Percentiles rank a stretch among this genome's conserved stretches.
These are phyloP conservation scores for Drosophila incognita DNA, from an alignment of 2,888 invertebrate genomes.

Conservation along the genomic window DNA sequence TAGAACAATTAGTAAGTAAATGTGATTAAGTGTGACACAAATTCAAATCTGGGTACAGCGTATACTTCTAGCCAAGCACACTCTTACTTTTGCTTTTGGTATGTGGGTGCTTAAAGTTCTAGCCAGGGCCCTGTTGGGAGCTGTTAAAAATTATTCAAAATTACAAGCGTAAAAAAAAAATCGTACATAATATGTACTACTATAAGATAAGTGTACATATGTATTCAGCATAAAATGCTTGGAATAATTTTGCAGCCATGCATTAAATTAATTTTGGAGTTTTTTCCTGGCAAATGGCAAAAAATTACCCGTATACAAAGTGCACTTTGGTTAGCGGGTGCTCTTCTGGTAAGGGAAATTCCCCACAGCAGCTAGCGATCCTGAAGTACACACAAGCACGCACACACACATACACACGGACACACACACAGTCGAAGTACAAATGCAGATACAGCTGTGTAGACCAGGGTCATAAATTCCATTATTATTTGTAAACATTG, in stretches of 20 bases:
- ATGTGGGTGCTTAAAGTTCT: conserved; percentile 10
- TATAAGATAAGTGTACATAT: not conserved
- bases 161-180: conserved; percentile 37
- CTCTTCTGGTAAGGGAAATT: conserved; percentile 52
- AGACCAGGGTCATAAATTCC: conserved; percentile 77
- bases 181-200: conserved; percentile 27
- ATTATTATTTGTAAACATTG: conserved; percentile 80
- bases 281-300: conserved; percentile 21
- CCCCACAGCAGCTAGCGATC: conserved; percentile 55
- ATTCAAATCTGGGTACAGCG: not conserved
- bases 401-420: conserved; percentile 12
- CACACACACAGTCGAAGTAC: conserved; percentile 13
- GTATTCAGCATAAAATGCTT: conserved; percentile 43
- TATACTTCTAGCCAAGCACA: not conserved
- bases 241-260: conserved; percentile 64
- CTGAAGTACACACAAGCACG: conserved; percentile 50
- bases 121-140: conserved; percentile 2
- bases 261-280: conserved; percentile 63
- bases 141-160: conserved; percentile 45
- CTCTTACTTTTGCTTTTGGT: not conserved
- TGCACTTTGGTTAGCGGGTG: conserved; percentile 57
- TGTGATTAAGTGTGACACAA: not conserved
- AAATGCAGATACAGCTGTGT: conserved; percentile 35
- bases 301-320: conserved; percentile 32
- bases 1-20: too few relatives aligned